Percentiles rank a stretch among this genome's conserved stretches.
These are phyloP conservation scores for Dissostichus mawsoni DNA, from an alignment of 2,113 vertebrate genomes.

Conservation along the genomic window DNA sequence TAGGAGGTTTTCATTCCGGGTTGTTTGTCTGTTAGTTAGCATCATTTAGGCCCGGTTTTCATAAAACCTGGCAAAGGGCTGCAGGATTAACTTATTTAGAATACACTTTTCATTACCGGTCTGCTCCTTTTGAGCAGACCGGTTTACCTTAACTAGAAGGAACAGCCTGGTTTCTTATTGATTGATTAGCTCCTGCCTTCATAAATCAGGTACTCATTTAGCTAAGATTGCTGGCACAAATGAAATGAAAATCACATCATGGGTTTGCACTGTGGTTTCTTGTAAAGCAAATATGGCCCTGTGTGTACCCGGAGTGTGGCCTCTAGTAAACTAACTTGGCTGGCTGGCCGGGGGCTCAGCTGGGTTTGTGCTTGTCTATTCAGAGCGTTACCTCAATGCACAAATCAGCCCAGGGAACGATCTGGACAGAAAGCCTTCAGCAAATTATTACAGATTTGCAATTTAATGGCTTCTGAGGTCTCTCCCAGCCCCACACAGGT, in stretches of 20 bases:
- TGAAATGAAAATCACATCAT: constrained; percentile 22
- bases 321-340: constrained; percentile 55
- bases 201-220: constrained; percentile 35
- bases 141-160: background rate
- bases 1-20: too few relatives aligned
- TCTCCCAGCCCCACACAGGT: constrained; percentile 74
- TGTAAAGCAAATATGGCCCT: constrained; percentile 53
- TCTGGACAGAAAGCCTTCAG: constrained; percentile 80
- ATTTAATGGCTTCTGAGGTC: constrained; percentile 85
- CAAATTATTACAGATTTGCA: constrained; percentile 86
- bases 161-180: background rate
- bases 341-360: constrained; percentile 66
- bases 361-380: constrained; percentile 72
- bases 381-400: constrained; percentile 61
- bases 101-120: too few relatives aligned
- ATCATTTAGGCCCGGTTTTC: too few relatives aligned
- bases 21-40: too few relatives aligned
- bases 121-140: background rate
- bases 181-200: constrained; percentile 12
- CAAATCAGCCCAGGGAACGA: constrained; percentile 76
- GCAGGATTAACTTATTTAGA: too few relatives aligned
- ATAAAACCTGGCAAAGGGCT: too few relatives aligned
- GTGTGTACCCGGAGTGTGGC: constrained; percentile 21
- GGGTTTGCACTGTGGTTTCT: constrained; percentile 32
- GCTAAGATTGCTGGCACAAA: constrained; percentile 5